These are phyloP conservation scores for Caradrina kadenii DNA, from an alignment of 2,888 invertebrate species.

Conservation along the genomic window DNA sequence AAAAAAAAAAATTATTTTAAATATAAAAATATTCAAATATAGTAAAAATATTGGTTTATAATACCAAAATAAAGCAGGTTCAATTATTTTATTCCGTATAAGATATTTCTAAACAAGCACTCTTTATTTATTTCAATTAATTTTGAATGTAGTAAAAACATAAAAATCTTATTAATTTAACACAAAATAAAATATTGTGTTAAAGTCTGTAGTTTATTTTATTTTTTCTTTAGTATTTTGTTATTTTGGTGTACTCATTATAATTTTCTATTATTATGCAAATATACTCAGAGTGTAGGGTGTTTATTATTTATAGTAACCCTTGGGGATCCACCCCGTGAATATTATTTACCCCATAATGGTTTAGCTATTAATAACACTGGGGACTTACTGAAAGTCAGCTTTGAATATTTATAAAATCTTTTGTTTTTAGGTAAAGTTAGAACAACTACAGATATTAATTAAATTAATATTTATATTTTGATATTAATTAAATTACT, in stretches of 20 bases:
- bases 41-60: not conserved
- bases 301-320: conserved; percentile 38
- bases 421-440: too few relatives aligned
- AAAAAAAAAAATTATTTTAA: too few relatives aligned
- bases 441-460: too few relatives aligned
- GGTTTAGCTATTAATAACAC: conserved; percentile 27
- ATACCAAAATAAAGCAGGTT: not conserved
- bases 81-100: not conserved
- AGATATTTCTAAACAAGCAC: not conserved
- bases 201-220: not conserved
- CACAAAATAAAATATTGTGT: not conserved
- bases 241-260: conserved; percentile 12
- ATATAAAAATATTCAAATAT: too few relatives aligned
- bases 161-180: not conserved
- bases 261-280: conserved; percentile 47
- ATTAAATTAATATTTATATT: too few relatives aligned
- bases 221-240: not conserved
- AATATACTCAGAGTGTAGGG: conserved; percentile 30
- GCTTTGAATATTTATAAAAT: conserved; percentile 4
- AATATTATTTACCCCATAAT: conserved; percentile 25
- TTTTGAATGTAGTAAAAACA: not conserved
- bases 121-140: not conserved
- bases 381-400: conserved; percentile 2
- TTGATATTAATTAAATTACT: too few relatives aligned
- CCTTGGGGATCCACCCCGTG: conserved; percentile 18